Evolutionary conservation across 2,888 invertebrate species (phyloP).

Genomic region (Diplolepis rosae): DNA sequence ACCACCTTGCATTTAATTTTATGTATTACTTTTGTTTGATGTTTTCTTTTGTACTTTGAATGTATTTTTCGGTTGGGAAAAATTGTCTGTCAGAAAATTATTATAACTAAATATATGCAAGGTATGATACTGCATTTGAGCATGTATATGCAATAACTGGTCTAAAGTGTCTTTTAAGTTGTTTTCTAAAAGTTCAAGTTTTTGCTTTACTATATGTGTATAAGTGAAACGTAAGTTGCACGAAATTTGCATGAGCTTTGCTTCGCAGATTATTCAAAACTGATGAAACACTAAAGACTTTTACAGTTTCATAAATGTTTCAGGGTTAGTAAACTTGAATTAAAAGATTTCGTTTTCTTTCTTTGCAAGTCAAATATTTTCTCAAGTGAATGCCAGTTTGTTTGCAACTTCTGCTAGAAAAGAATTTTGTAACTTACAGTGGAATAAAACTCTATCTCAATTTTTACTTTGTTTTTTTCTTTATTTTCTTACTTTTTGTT

Average conservation of each 20-base stretch:
- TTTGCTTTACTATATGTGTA: background rate
- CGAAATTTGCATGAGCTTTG: conserved; percentile 21
- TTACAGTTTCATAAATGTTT: background rate
- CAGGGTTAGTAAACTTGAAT: background rate
- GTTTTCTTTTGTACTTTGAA: no score
- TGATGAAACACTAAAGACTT: background rate
- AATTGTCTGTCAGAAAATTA: background rate
- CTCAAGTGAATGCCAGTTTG: background rate
- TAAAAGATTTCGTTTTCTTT: background rate
- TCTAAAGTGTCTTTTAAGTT: background rate
- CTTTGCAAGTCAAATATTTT: background rate
- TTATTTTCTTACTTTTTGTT: no score
- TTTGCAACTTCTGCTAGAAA: background rate
- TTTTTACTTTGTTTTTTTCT: no score
- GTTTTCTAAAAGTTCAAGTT: background rate
- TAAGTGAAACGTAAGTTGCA: background rate
- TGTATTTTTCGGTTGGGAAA: background rate
- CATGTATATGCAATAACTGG: conserved; percentile 2
- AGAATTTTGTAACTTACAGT: no score
- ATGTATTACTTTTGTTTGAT: no score
- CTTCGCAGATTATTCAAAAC: background rate
- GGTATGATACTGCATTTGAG: conserved; percentile 8
- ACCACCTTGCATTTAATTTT: background rate
- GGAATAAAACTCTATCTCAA: no score
- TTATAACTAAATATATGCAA: background rate